Base-by-base conservation (phyloP, 2,888 invertebrate genomes). In the Phyllotreta striolata region DNA sequence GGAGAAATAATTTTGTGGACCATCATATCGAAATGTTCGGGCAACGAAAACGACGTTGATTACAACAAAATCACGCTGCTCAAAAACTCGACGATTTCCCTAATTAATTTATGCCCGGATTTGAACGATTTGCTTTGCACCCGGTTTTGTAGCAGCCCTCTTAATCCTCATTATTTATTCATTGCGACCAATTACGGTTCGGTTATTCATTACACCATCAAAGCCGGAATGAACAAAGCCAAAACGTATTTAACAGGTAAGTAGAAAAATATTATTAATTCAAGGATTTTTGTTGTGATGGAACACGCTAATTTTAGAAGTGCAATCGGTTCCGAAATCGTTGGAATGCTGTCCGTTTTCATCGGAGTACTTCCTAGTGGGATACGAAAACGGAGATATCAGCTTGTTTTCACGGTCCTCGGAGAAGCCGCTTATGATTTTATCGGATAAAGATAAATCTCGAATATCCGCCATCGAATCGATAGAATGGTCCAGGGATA, bases 401-500 rank as follows among this genome's bases (percentile, higher is more conserved):
- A 78, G 82, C 49, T 76, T 87, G 35, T 84, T 84, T 72, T 81
- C 82, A 0, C 77, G 80, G 57, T 51, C 56, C 1, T 77, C 80
- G 34, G 75, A 79, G 43, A 81, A 80, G 57, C 83, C 86, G 6
- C 74, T 86, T 54, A 78, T 78, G 70, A 71, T 73, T 6, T 66
- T 82, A 41, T 77, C 76, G 12, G 77, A 78, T 55, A 76, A 74
- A 63, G 76, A 80, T 61, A 76, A 78, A 10, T 3, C 35, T 1
- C 12, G 39, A 38, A 38, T 9, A 38, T 52, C 38, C 38, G 37
- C 52, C 4, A 78, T 86, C 38, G 81, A 80, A 67, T 73, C 76
- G 3, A 73, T 87, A 6, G 83, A 84, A 70, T 86, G 86, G 86
- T 86, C 85, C 0, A 80, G 77, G 55, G 81, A 83, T 9, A 83